Evolutionary conservation across 2,113 vertebrate genomes (phyloP).

Genomic region (Notiomystis cincta): DNA sequence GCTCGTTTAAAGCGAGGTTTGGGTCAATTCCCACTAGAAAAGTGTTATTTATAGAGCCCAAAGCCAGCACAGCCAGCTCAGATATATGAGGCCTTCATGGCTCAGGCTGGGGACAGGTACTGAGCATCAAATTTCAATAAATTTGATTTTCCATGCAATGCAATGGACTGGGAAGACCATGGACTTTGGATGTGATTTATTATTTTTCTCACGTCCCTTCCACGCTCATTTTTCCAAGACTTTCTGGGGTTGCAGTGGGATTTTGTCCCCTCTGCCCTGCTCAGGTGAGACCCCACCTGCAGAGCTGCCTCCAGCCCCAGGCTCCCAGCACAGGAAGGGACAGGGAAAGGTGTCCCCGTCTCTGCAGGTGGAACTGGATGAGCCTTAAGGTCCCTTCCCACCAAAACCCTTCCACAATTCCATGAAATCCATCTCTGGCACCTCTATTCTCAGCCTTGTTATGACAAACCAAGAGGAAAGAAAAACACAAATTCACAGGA

Average conservation of each 20-base stretch:
- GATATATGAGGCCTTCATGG: background rate
- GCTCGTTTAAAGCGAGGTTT: background rate
- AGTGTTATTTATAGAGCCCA: background rate
- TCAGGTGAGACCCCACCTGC: background rate
- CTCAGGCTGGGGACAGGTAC: background rate
- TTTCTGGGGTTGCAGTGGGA: background rate
- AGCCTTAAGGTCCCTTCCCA: background rate
- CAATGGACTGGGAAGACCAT: background rate
- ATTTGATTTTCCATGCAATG: background rate
- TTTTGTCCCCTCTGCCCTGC: background rate
- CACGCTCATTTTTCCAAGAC: background rate
- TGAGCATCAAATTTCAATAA: background rate
- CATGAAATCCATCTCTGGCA: background rate
- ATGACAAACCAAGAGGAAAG: background rate
- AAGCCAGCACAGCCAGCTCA: background rate
- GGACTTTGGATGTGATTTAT: background rate
- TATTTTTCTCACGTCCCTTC: background rate
- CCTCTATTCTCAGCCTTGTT: background rate
- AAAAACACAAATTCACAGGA: background rate
- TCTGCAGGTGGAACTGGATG: background rate
- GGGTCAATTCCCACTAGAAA: slow-evolving; percentile 13
- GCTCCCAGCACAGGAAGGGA: background rate
- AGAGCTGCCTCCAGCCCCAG: background rate
- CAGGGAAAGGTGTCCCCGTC: background rate
- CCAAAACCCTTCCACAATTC: background rate